phyloP scores from a whole-genome alignment of 2,113 vertebrate genomes.

The Coregonus clupeaformis region DNA sequence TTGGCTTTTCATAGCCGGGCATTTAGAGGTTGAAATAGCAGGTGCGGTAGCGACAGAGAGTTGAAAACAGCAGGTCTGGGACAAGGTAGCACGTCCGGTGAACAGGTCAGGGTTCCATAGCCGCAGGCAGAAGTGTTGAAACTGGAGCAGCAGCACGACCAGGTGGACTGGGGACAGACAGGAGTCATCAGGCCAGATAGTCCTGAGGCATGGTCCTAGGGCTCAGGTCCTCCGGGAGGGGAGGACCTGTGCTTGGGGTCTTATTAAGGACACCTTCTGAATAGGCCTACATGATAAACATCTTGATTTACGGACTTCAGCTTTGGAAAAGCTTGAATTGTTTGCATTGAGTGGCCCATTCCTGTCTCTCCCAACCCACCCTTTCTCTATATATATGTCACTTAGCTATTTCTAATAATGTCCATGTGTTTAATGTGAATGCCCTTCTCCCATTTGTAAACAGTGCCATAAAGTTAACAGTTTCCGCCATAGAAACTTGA shows the following conservation, averaged over 20 bases:
- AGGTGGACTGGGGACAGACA: too few relatives aligned
- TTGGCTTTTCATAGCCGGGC: too few relatives aligned
- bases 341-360: neutral
- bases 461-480: neutral
- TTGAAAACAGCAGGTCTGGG: too few relatives aligned
- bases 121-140: too few relatives aligned
- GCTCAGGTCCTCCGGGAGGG: too few relatives aligned
- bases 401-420: neutral
- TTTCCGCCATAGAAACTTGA: neutral
- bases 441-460: neutral
- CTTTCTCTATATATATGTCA: neutral
- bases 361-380: neutral
- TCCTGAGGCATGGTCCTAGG: too few relatives aligned
- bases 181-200: too few relatives aligned
- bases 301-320: neutral
- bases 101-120: too few relatives aligned
- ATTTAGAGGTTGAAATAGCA: too few relatives aligned
- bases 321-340: neutral
- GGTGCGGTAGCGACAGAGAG: too few relatives aligned
- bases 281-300: neutral
- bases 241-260: neutral
- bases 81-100: too few relatives aligned
- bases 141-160: too few relatives aligned
- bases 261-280: neutral
- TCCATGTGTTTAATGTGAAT: neutral